phyloP scores from a whole-genome alignment of 2,113 vertebrate species.

The Aptenodytes patagonicus region DNA sequence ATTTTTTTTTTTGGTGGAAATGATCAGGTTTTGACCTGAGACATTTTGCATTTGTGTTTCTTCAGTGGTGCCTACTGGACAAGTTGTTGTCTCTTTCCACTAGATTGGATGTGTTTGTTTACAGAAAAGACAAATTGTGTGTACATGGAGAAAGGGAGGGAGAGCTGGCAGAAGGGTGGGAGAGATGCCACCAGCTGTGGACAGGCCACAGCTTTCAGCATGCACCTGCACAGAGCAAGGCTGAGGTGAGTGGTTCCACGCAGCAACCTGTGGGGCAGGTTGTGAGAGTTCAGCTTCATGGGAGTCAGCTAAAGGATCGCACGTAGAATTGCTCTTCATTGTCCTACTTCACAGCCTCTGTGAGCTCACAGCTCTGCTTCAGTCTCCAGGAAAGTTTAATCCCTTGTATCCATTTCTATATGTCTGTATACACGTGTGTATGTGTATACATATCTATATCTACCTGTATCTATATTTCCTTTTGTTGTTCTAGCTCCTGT shows the following conservation, averaged over 20 bases:
- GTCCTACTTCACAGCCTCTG: neutral
- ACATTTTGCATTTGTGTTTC: neutral
- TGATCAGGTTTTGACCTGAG: neutral
- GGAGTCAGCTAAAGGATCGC: neutral
- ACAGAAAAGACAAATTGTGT: neutral
- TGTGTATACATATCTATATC: neutral
- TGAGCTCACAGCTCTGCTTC: neutral
- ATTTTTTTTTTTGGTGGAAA: neutral
- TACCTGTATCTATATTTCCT: neutral
- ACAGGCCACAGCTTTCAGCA: neutral
- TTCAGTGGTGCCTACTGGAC: neutral
- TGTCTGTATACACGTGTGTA: rapidly evolving
- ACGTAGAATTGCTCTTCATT: rapidly evolving
- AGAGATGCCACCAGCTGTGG: neutral
- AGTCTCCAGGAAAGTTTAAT: neutral
- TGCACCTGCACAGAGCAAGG: neutral
- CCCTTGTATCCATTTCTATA: neutral
- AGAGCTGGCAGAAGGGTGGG: no score
- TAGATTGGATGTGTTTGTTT: neutral
- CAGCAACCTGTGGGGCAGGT: neutral
- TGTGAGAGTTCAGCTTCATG: rapidly evolving
- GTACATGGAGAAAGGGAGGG: neutral
- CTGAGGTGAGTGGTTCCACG: neutral
- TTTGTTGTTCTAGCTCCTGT: neutral
- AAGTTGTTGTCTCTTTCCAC: neutral